These are phyloP conservation scores for Glaucomys volans DNA, from an alignment of 2,113 vertebrate genomes.

Conservation along the genomic window DNA sequence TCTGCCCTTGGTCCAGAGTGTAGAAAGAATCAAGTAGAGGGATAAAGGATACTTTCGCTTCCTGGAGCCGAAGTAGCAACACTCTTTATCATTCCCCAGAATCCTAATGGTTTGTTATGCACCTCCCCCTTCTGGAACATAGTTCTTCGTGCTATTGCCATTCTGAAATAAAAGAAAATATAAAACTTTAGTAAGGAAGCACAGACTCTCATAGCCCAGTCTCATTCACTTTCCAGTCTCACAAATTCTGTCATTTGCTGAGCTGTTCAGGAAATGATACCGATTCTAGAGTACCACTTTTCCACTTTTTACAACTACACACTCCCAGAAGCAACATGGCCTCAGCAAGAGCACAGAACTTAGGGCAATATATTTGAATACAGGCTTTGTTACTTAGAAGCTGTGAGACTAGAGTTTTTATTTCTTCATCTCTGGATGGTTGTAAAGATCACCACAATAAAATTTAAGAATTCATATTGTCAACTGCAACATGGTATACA, in stretches of 20 bases:
- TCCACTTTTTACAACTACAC: not conserved
- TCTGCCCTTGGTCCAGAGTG: not conserved
- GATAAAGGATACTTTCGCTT: conserved; percentile 97
- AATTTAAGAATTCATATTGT: not conserved
- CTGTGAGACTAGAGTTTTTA: not conserved
- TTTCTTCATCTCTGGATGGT: not conserved
- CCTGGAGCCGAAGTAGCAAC: conserved; percentile 94
- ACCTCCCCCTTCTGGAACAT: conserved; percentile 98
- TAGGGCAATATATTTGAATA: not conserved
- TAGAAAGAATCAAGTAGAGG: conserved; percentile 5
- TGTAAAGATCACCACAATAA: not conserved
- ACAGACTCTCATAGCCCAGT: not conserved
- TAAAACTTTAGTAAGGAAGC: conserved; percentile 38
- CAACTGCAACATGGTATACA: not conserved
- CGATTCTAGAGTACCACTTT: not conserved
- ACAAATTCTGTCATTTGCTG: not conserved
- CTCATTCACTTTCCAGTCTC: not conserved
- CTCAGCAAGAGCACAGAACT: not conserved
- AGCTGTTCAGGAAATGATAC: not conserved
- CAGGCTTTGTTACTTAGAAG: not conserved
- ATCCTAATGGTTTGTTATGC: conserved; percentile 95
- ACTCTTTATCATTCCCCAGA: conserved; percentile 99
- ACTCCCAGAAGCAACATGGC: not conserved
- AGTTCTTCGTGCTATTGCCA: conserved; percentile 96
- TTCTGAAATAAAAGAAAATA: conserved; percentile 89